Evolutionary conservation across 2,797 vertebrate species (phyloP).

Genomic region (Xiphophorus birchmanni): DNA sequence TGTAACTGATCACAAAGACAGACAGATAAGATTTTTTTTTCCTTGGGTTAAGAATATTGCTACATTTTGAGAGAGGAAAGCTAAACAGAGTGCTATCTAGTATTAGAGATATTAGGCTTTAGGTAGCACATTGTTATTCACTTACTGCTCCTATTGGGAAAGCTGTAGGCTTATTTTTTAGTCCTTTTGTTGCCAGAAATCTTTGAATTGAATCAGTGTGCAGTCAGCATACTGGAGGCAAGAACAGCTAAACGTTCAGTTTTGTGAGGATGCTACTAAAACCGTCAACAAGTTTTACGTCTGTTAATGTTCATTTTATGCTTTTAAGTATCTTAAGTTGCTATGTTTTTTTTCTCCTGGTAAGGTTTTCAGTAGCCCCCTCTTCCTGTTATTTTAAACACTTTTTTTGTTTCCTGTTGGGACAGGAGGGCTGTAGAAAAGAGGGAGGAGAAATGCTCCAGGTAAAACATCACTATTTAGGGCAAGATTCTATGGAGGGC

Average conservation of each 20-base stretch:
- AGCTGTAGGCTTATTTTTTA: conserved; percentile 67
- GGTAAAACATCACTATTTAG: conserved; percentile 85
- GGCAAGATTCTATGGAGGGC: conserved; percentile 84
- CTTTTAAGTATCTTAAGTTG: conserved; percentile 43
- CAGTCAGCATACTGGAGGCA: conserved; percentile 72
- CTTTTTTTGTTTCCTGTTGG: conserved; percentile 68
- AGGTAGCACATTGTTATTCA: conserved; percentile 73
- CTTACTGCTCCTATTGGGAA: conserved; percentile 74
- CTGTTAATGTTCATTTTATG: conserved; percentile 52
- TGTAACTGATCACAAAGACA: conserved; percentile 81
- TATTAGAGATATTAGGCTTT: conserved; percentile 62
- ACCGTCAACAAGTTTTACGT: conserved; percentile 64
- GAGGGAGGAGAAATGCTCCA: conserved; percentile 70
- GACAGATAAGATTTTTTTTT: conserved; percentile 70
- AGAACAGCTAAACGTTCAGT: conserved; percentile 67
- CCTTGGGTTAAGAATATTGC: conserved; percentile 41
- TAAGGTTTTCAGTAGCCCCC: conserved; percentile 37
- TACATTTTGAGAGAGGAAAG: conserved; percentile 41
- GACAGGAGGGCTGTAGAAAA: conserved; percentile 53
- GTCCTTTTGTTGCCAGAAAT: conserved; percentile 64
- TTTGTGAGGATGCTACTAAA: conserved; percentile 62
- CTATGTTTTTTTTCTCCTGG: conserved; percentile 55
- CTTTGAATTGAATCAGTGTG: conserved; percentile 72
- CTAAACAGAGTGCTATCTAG: conserved; percentile 61
- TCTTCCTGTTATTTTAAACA: conserved; percentile 69